Base-by-base conservation (phyloP, 2,888 invertebrate genomes). In the Nemotelus pantherinus region DNA sequence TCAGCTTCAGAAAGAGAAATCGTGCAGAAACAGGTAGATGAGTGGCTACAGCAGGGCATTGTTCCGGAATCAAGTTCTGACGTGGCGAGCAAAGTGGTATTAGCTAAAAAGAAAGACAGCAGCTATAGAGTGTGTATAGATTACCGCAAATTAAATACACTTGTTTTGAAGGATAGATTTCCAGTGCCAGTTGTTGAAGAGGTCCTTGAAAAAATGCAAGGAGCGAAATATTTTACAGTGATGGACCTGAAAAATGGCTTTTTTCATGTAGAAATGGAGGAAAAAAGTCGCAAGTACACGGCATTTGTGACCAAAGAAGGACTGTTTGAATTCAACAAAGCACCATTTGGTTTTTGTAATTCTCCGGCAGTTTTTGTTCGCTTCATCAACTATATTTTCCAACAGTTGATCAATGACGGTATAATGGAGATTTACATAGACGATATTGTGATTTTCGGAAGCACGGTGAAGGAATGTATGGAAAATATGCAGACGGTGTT, bases 181-280 rank as follows among this genome's bases (percentile, higher is more conserved):
- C 85, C 85, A 2, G 70, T 86, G 47, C 85, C 86, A 2, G 50
- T 85, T 2, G 85, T 86, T 10, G 85, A 86, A 72, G 85, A 85
- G 76, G 82, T 82, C 5, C 80, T 86, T 41, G 84, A 85, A 50
- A 77, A 75, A 44, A 67, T 84, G 47, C 80, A 82, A 65, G 80
- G 70, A 9, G 81, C 82, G 6, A 79, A 68, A 77, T 53, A n/a
- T n/a, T n/a, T n/a, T n/a, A n/a, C n/a, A n/a, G n/a, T n/a, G n/a
- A n/a, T n/a, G n/a, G n/a, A n/a, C n/a, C n/a, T n/a, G n/a, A n/a
- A n/a, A n/a, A n/a, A n/a, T n/a, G n/a, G n/a, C n/a, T n/a, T n/a
- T n/a, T n/a, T n/a, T n/a, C n/a, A n/a, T n/a, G n/a, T n/a, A n/a
- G n/a, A n/a, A n/a, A n/a, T n/a, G n/a, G n/a, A n/a, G n/a, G n/a